A percentile compares a stretch with the other conserved stretches of the same genome.
Evolutionary conservation across 2,113 vertebrate genomes (phyloP).

Genomic region (Hemibagrus wyckioides): DNA sequence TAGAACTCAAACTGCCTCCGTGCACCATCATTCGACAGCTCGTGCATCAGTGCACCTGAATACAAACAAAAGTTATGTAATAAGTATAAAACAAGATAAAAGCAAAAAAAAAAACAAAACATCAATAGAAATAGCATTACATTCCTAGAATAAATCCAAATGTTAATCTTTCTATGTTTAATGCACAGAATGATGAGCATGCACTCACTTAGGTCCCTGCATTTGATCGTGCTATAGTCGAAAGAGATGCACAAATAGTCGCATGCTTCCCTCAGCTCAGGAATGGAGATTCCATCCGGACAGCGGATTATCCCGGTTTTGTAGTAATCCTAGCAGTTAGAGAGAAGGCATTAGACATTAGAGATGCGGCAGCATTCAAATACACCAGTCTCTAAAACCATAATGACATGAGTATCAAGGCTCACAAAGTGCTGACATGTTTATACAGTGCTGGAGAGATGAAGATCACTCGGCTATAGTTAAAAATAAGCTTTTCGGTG

Average conservation of each 20-base stretch:
- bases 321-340: constrained; percentile 91
- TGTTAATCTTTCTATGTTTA: neutral
- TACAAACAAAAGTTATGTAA: neutral
- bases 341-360: constrained; percentile 56
- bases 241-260: constrained; percentile 99
- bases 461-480: neutral
- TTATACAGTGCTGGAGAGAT: neutral
- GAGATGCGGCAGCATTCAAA: constrained; percentile 42
- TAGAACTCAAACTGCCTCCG: constrained; percentile 97
- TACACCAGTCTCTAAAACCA: constrained; percentile 16
- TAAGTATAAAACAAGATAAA: neutral
- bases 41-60: constrained; percentile 97
- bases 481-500: neutral
- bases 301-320: constrained; percentile 98
- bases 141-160: neutral
- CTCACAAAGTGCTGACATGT: neutral
- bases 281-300: constrained; percentile 98
- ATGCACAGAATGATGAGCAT: neutral
- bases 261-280: constrained; percentile 95
- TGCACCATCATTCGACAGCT: constrained; percentile 96
- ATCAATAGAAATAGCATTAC: neutral
- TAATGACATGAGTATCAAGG: constrained; percentile 17
- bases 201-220: constrained; percentile 98
- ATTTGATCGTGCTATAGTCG: constrained; percentile 98
- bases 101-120: neutral